A percentile compares a stretch with the other conserved stretches of the same genome.
These are phyloP conservation scores for Progne subis DNA, from an alignment of 2,113 vertebrate genomes.

Conservation along the genomic window DNA sequence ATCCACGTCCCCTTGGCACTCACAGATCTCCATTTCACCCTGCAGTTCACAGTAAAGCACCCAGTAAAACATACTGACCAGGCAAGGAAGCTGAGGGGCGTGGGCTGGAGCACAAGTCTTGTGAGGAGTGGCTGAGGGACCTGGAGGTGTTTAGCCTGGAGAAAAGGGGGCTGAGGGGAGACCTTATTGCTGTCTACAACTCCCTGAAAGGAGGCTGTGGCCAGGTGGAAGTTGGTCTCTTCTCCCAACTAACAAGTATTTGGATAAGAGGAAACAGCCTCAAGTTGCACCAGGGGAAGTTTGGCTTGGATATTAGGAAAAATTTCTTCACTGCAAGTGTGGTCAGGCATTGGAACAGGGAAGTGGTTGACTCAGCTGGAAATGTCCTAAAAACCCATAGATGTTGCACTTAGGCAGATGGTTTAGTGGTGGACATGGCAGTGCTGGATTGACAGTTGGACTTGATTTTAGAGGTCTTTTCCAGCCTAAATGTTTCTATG, in stretches of 20 bases:
- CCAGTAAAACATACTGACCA: not conserved
- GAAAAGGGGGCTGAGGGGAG: not conserved
- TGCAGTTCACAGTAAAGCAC: not conserved
- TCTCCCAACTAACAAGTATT: not conserved
- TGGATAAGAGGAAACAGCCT: not conserved
- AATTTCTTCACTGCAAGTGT: not conserved
- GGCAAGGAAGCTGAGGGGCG: no score
- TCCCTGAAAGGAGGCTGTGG: not conserved
- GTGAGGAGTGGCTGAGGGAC: not conserved
- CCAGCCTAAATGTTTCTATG: not conserved
- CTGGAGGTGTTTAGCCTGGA: not conserved
- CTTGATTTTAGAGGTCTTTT: not conserved
- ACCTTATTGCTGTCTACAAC: rapidly evolving
- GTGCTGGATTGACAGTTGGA: not conserved
- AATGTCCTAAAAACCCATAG: not conserved
- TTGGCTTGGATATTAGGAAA: not conserved
- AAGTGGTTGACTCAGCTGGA: not conserved
- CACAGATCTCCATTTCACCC: rapidly evolving
- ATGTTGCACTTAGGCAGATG: not conserved
- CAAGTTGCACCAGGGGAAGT: not conserved
- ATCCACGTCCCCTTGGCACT: not conserved
- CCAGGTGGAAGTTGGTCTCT: not conserved
- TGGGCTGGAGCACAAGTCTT: no score
- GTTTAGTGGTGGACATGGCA: not conserved
- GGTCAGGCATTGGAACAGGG: not conserved